Evolutionary conservation across 2,797 vertebrate species (phyloP), one percentile per base, ranked within the genome.

Genomic region (Mergus octosetaceus): DNA sequence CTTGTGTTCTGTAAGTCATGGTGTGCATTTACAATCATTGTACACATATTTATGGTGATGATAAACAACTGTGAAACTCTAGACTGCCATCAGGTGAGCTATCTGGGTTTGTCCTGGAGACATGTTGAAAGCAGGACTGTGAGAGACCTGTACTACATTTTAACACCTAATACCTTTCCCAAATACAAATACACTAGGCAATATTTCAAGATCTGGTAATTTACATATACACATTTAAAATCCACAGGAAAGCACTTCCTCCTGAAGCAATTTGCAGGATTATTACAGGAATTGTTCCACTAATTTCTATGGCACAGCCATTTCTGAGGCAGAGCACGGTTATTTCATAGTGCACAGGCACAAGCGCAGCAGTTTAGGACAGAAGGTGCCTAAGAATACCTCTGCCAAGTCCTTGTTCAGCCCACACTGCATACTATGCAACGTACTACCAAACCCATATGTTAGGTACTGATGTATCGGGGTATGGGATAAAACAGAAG

Each of bases 301-400:
- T 65, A 17, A 16, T 71, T 90, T 68, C 72, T 54, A 1, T 77
- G 85, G 75, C 78, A 65, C 53, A 70, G 78, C 54, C 41, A 0
- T 68, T 94, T 70, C 78, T 85, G 85, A 65, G 58, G 78, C 72
- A 90, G 78, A 68, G 12, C 18, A 5, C 66, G 51, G 49, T 84
- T 92, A 93, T 90, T 93, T 88, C 69, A 56, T 39, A 76, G 53
- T 54, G 69, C 75, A 75, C 68, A 91, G 79, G 60, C 41, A 91
- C 56, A 84, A 3, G 47, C 89, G 58, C 71, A 95, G 81, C 90
- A 85, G 49, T 68, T 85, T 47, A 28, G 84, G 89, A 93, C 92
- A 94, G 92, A 94, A 96, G 85, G 90, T 95, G 78, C 79, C 82
- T 95, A 75, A 93, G 85, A 95, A 95, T 93, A 78, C 87, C 62